These are phyloP conservation scores for Augiades crinisus DNA, from an alignment of 2,888 invertebrate genomes.

Conservation along the genomic window DNA sequence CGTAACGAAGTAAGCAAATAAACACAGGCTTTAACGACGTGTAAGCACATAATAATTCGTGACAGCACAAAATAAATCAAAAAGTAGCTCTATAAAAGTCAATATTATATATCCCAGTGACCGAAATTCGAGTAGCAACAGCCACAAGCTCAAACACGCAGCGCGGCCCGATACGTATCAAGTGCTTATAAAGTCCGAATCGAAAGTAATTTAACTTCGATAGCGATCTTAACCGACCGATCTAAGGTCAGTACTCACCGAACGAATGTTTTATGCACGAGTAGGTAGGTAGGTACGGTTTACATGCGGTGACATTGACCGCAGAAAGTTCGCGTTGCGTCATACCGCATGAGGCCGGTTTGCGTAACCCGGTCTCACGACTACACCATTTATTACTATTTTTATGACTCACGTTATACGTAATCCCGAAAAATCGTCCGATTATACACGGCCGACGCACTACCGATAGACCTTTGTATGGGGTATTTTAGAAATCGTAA, in stretches of 20 bases:
- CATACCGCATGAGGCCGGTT: constrained; percentile 36
- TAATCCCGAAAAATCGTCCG: constrained; percentile 53
- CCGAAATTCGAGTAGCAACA: constrained; percentile 15
- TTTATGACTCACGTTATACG: constrained; percentile 47
- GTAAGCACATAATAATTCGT: neutral
- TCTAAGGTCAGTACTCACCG: constrained; percentile 29
- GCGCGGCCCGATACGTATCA: constrained; percentile 9
- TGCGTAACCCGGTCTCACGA: constrained; percentile 46
- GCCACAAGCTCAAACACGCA: constrained; percentile 5
- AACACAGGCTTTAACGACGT: neutral
- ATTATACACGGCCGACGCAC: constrained; percentile 29
- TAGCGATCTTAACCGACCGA: constrained; percentile 28
- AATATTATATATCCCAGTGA: constrained; percentile 12
- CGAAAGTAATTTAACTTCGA: constrained; percentile 29
- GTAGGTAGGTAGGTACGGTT: constrained; percentile 4
- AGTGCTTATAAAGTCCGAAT: constrained; percentile 19
- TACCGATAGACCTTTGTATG: neutral
- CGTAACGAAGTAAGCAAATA: neutral
- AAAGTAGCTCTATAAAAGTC: constrained; percentile 6
- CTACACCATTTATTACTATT: constrained; percentile 44
- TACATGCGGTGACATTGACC: constrained; percentile 60
- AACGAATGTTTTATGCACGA: constrained; percentile 20
- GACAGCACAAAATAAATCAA: constrained; percentile 5
- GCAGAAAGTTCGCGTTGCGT: constrained; percentile 61
- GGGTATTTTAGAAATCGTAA: no score